phyloP scores from a whole-genome alignment of 2,888 invertebrate species.

The Aleiodes leptofemur region DNA sequence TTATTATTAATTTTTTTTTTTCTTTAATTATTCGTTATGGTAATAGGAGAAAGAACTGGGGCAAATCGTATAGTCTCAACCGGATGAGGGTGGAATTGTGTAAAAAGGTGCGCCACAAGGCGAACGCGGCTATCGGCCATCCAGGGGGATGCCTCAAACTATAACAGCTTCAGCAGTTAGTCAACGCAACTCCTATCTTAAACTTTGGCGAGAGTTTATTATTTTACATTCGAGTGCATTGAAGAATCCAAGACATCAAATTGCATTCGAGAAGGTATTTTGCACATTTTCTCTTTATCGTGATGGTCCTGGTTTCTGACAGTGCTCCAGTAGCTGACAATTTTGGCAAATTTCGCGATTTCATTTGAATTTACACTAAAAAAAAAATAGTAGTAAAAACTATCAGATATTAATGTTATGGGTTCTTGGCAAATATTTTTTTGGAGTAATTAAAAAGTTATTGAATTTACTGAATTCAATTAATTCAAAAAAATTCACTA shows the following conservation, averaged over 20 bases:
- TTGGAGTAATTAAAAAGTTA: no score
- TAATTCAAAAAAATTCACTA: no score
- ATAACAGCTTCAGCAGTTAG: slow-evolving; percentile 51
- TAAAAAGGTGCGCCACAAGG: slow-evolving; percentile 49
- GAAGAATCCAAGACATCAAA: slow-evolving; percentile 47
- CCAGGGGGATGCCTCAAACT: slow-evolving; percentile 51
- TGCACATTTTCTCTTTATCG: not conserved
- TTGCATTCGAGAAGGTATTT: slow-evolving; percentile 53
- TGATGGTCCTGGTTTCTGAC: no score
- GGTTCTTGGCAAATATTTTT: no score
- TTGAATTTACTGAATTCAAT: no score
- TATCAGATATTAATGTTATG: no score
- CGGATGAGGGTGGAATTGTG: slow-evolving; percentile 47
- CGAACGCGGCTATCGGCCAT: slow-evolving; percentile 41
- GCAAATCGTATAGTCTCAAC: slow-evolving; percentile 11
- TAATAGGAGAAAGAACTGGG: slow-evolving; percentile 16
- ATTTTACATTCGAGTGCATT: slow-evolving; percentile 47
- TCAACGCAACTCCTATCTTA: slow-evolving; percentile 62
- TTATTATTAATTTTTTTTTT: no score
- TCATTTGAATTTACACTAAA: no score
- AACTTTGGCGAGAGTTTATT: slow-evolving; percentile 67
- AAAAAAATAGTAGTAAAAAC: no score
- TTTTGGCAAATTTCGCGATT: no score
- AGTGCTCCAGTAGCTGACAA: no score
- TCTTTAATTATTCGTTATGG: slow-evolving; percentile 9